Percentiles rank a stretch among this genome's conserved stretches.
Conservation (phyloP, 2,113 vertebrate species). For the Rattus rattus region DNA sequence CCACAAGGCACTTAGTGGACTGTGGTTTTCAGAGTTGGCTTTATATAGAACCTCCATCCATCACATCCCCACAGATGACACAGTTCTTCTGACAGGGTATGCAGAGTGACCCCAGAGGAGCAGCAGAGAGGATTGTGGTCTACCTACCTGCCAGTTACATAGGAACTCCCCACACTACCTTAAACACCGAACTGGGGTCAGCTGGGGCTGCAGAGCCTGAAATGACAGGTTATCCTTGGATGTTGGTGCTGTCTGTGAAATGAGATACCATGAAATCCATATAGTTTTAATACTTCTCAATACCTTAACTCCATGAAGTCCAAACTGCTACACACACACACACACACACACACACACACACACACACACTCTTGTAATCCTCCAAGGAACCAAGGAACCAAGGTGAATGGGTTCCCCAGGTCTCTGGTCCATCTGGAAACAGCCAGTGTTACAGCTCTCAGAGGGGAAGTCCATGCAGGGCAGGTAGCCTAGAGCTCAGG, state of each 20-base stretch:
- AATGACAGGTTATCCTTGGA: neutral
- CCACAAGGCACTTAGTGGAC: slow-evolving; percentile 59
- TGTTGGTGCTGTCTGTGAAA: neutral
- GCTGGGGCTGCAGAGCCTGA: neutral
- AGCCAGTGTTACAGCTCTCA: too few species aligned
- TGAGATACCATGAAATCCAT: neutral
- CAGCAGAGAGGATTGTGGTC: neutral
- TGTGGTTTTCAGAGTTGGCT: slow-evolving; percentile 67
- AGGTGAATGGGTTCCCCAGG: too few species aligned
- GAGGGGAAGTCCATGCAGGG: too few species aligned
- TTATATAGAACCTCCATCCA: slow-evolving; percentile 48
- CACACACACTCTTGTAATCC: neutral
- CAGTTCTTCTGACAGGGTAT: slow-evolving; percentile 28
- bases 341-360: neutral
- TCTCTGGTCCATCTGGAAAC: too few species aligned
- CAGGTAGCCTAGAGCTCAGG: too few species aligned
- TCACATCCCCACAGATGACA: neutral
- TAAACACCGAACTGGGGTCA: neutral
- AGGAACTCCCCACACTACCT: neutral
- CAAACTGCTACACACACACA: neutral
- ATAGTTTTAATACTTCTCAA: neutral
- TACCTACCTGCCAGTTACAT: neutral
- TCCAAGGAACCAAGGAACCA: too few species aligned
- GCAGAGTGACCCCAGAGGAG: neutral
- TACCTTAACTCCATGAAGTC: neutral